Conservation (phyloP, 2,888 invertebrate species). For the Tholera decimalis region DNA sequence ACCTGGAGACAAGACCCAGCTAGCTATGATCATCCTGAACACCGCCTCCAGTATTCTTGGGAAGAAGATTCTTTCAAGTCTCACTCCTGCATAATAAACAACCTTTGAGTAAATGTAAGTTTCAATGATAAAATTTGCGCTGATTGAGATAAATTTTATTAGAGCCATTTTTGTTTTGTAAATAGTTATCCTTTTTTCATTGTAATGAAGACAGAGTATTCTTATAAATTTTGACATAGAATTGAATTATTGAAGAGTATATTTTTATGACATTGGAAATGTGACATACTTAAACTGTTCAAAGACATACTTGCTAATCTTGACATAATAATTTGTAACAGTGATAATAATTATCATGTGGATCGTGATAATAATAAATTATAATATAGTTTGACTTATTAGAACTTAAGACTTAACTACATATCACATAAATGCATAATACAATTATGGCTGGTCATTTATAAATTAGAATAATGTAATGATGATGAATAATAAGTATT, state of each 20-base stretch:
- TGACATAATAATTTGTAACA: constrained; percentile 10
- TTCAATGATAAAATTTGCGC: neutral
- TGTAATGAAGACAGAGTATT: constrained; percentile 58
- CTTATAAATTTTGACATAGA: constrained; percentile 38
- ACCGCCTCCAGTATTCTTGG: constrained; percentile 78
- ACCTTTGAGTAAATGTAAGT: neutral
- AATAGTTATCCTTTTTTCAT: constrained; percentile 17
- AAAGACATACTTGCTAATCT: constrained; percentile 15
- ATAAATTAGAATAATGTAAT: neutral
- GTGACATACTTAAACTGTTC: neutral
- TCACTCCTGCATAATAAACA: constrained; percentile 66
- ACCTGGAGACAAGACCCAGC: constrained; percentile 68
- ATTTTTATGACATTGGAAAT: constrained; percentile 40
- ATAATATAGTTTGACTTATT: neutral
- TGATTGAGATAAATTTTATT: neutral
- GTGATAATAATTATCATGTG: constrained; percentile 15
- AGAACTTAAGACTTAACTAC: constrained; percentile 4
- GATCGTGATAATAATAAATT: constrained; percentile 33
- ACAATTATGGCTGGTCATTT: constrained; percentile 27
- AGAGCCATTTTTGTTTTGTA: neutral
- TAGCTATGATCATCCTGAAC: constrained; percentile 80
- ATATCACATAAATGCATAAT: constrained; percentile 23
- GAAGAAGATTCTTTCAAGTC: constrained; percentile 81
- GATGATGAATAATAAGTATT: constrained; percentile 3
- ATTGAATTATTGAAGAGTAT: neutral